Evolutionary conservation across 2,888 invertebrate species (phyloP).

Genomic region (Tribolium freemani): DNA sequence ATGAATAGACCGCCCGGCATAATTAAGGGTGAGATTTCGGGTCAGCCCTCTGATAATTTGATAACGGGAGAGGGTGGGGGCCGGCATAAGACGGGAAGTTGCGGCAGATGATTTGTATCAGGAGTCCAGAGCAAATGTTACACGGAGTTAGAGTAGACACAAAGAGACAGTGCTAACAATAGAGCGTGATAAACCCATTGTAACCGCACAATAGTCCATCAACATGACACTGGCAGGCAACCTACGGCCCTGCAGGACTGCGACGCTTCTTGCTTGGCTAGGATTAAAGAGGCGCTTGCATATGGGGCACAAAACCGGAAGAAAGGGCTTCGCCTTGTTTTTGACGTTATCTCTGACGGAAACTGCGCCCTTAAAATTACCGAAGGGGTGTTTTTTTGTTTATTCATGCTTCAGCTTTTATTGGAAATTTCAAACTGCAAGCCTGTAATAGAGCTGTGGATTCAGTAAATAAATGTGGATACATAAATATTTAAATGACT

Average conservation of each 20-base stretch:
- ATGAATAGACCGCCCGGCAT: slow-evolving; percentile 39
- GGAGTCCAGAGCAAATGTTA: slow-evolving; percentile 60
- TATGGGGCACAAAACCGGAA: slow-evolving; percentile 2
- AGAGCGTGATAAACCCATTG: slow-evolving; percentile 66
- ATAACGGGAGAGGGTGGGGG: slow-evolving; percentile 33
- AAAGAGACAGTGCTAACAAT: slow-evolving; percentile 63
- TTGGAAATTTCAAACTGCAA: background rate
- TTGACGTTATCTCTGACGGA: slow-evolving; percentile 1
- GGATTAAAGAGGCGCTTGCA: slow-evolving; percentile 35
- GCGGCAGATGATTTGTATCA: slow-evolving; percentile 59
- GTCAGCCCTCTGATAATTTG: slow-evolving; percentile 43
- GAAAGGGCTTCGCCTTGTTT: background rate
- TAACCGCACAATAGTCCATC: slow-evolving; percentile 66
- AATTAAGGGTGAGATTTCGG: slow-evolving; percentile 37
- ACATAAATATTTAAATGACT: background rate
- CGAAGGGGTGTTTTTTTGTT: background rate
- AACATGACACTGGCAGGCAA: slow-evolving; percentile 64
- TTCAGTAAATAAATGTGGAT: no score
- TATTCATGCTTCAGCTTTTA: background rate
- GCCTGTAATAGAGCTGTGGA: no score
- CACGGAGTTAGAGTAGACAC: slow-evolving; percentile 56
- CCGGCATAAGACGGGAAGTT: slow-evolving; percentile 44
- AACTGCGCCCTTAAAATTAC: background rate
- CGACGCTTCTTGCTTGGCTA: slow-evolving; percentile 20
- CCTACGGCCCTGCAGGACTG: slow-evolving; percentile 44